Percentiles rank a stretch among this genome's conserved stretches.
Evolutionary conservation across 2,113 vertebrate species (phyloP).

Genomic region (Melanostigma gelatinosum): DNA sequence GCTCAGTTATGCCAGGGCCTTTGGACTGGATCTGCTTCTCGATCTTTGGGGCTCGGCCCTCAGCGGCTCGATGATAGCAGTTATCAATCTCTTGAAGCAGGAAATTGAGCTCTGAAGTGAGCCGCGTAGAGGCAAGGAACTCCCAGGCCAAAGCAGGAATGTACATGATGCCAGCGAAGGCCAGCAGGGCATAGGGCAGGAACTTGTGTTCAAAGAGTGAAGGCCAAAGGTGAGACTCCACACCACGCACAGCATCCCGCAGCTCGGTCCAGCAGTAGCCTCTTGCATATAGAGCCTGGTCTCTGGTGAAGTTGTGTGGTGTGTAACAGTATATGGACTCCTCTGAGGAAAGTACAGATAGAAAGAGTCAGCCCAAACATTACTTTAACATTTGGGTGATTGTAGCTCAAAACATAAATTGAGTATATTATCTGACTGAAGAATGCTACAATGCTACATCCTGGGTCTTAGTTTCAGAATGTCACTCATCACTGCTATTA

Average conservation of each 20-base stretch:
- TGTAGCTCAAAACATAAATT: neutral
- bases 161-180: slow-evolving; percentile 98
- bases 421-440: neutral
- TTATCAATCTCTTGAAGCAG: slow-evolving; percentile 99
- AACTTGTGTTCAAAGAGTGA: slow-evolving; percentile 99
- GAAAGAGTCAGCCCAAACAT: slow-evolving; percentile 18
- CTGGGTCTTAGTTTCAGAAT: neutral
- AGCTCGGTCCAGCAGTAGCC: slow-evolving; percentile 99
- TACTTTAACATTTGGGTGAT: neutral
- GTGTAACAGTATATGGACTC: slow-evolving; percentile 99
- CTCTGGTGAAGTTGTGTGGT: slow-evolving; percentile 99
- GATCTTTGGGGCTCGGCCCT: slow-evolving; percentile 97
- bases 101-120: slow-evolving; percentile 99
- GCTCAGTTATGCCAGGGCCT: slow-evolving; percentile 95
- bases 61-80: slow-evolving; percentile 98
- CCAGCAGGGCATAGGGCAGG: slow-evolving; percentile 96
- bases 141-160: slow-evolving; percentile 97
- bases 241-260: slow-evolving; percentile 91
- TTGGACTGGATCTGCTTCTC: slow-evolving; percentile 99
- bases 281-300: slow-evolving; percentile 98
- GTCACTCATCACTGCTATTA: neutral
- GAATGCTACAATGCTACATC: neutral
- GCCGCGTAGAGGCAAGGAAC: slow-evolving; percentile 95
- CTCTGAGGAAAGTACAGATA: slow-evolving; percentile 83
- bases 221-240: slow-evolving; percentile 91